phyloP scores from a whole-genome alignment of 1,140 invertebrate genomes.

The Mesaphorura yosii region DNA sequence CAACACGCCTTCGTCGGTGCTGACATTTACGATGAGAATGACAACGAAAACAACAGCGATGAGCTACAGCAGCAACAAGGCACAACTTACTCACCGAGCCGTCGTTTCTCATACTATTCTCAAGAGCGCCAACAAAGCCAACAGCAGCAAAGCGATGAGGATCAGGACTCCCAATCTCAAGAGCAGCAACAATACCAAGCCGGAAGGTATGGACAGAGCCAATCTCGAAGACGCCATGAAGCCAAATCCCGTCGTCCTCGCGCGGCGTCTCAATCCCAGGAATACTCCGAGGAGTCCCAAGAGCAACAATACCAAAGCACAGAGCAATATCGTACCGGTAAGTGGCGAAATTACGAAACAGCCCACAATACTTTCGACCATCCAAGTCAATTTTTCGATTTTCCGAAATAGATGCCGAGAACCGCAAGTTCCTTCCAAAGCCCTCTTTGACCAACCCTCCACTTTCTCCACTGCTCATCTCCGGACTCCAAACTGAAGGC shows the following conservation, averaged over 20 bases:
- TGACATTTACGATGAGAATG: neutral
- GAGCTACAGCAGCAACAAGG: neutral
- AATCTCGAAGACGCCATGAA: neutral
- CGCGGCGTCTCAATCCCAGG: neutral
- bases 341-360: neutral
- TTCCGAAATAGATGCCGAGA: neutral
- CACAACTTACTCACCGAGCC: neutral
- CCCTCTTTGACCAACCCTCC: slow-evolving; percentile 20
- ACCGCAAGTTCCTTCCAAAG: neutral
- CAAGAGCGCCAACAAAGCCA: neutral
- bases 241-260: too few relatives aligned
- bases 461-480: slow-evolving; percentile 18
- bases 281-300: neutral
- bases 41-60: neutral
- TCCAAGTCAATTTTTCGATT: neutral
- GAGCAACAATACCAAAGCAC: neutral
- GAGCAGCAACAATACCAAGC: too few relatives aligned
- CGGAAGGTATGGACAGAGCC: too few relatives aligned
- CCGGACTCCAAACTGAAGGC: slow-evolving; percentile 7
- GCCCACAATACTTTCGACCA: neutral
- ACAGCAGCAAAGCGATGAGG: neutral
- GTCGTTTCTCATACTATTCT: neutral
- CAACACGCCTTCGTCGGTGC: neutral
- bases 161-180: neutral
- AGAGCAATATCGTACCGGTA: neutral